Evolutionary conservation across 2,113 vertebrate genomes (phyloP).

Genomic region (Danio rerio): GRCz12tu NC_133189.1:51713001-51713500

Average conservation of each 20-base stretch:
- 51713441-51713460: slow-evolving; percentile 1
- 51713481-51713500: neutral
- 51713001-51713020: too few relatives aligned
- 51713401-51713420: neutral
- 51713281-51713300: slow-evolving; percentile 13
- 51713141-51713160: neutral
- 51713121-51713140: too few relatives aligned
- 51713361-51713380: slow-evolving; percentile 21
- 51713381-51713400: neutral
- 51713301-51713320: slow-evolving; percentile 43
- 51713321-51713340: slow-evolving; percentile 41
- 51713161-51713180: slow-evolving; percentile 17
- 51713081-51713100: too few relatives aligned
- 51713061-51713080: too few relatives aligned
- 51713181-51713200: slow-evolving; percentile 18
- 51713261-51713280: slow-evolving; percentile 41
- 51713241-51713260: slow-evolving; percentile 30
- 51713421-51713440: slow-evolving; percentile 16
- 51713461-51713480: neutral
- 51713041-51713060: too few relatives aligned
- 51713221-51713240: slow-evolving; percentile 44
- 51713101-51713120: too few relatives aligned
- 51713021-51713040: too few relatives aligned
- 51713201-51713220: slow-evolving; percentile 50
- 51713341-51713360: slow-evolving; percentile 31